phyloP scores from a whole-genome alignment of 2,113 vertebrate species.

The Galbula dea region DNA sequence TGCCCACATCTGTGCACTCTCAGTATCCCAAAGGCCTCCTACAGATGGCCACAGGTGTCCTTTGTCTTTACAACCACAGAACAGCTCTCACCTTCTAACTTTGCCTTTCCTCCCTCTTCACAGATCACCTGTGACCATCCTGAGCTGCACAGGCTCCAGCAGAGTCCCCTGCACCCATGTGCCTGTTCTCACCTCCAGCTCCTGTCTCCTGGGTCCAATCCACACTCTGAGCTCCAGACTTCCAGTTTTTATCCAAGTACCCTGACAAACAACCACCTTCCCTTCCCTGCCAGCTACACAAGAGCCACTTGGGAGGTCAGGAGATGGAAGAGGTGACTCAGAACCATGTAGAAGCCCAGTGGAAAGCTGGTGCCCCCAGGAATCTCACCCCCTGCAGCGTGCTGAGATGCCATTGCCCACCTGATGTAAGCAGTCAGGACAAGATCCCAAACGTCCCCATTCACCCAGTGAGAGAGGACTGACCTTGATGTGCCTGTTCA shows the following conservation, averaged over 20 bases:
- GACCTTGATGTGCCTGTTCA: conserved; percentile 98
- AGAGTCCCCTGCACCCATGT: background rate
- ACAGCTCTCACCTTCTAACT: background rate
- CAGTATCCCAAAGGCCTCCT: background rate
- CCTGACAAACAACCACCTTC: background rate
- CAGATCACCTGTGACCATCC: background rate
- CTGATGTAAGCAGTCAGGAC: background rate
- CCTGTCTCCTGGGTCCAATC: background rate
- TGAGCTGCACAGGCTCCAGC: background rate
- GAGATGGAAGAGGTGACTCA: background rate
- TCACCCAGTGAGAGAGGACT: no score
- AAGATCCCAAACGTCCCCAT: background rate
- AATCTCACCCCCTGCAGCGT: background rate
- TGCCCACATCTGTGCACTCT: background rate
- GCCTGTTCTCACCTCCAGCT: background rate
- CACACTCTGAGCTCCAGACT: background rate
- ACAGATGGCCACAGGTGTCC: background rate
- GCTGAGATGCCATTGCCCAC: background rate
- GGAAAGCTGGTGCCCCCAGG: background rate
- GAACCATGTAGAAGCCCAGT: background rate
- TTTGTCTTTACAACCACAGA: background rate
- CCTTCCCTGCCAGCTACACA: background rate
- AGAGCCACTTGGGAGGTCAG: background rate
- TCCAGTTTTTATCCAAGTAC: background rate
- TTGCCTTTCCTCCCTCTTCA: rapidly evolving